Evolutionary conservation across 2,797 vertebrate genomes (phyloP).

Genomic region (Melanotaenia pygmaea): DNA sequence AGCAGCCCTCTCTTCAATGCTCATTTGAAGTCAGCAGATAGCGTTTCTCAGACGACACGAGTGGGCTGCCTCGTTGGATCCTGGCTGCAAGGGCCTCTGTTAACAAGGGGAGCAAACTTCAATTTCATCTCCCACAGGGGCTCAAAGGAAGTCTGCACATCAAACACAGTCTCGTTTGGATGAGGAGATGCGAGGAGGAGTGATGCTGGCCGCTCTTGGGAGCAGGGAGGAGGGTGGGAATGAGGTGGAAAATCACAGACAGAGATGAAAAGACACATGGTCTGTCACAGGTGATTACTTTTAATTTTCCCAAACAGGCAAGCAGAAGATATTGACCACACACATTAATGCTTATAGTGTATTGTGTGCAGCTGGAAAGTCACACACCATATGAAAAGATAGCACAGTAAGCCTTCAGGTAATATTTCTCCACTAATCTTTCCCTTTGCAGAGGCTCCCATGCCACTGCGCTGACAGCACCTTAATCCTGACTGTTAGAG

Average conservation of each 20-base stretch:
- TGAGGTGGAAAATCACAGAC: slow-evolving; percentile 3
- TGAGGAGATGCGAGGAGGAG: slow-evolving; percentile 38
- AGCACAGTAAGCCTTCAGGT: slow-evolving; percentile 66
- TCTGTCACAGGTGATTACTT: slow-evolving; percentile 38
- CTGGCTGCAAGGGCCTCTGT: slow-evolving; percentile 58
- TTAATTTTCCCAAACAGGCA: slow-evolving; percentile 1
- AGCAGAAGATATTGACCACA: slow-evolving; percentile 15
- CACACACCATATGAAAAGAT: slow-evolving; percentile 45
- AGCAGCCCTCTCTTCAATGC: slow-evolving; percentile 56
- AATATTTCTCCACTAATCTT: slow-evolving; percentile 72
- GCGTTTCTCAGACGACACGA: slow-evolving; percentile 43
- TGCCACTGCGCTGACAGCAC: slow-evolving; percentile 60
- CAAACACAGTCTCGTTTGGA: slow-evolving; percentile 59
- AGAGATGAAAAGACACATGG: slow-evolving; percentile 2
- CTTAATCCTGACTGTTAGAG: slow-evolving; percentile 64
- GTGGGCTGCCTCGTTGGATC: slow-evolving; percentile 57
- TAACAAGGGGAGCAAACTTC: slow-evolving; percentile 67
- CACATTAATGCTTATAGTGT: slow-evolving; percentile 25
- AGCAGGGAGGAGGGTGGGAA: neutral
- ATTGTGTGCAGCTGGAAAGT: slow-evolving; percentile 23
- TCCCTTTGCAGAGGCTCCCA: slow-evolving; percentile 71
- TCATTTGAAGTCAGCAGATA: slow-evolving; percentile 72
- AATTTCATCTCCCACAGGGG: slow-evolving; percentile 58
- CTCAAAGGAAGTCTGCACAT: slow-evolving; percentile 61
- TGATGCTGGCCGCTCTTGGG: neutral